Base-by-base conservation (phyloP, 2,113 vertebrate species). In the Pollachius pollachius region DNA sequence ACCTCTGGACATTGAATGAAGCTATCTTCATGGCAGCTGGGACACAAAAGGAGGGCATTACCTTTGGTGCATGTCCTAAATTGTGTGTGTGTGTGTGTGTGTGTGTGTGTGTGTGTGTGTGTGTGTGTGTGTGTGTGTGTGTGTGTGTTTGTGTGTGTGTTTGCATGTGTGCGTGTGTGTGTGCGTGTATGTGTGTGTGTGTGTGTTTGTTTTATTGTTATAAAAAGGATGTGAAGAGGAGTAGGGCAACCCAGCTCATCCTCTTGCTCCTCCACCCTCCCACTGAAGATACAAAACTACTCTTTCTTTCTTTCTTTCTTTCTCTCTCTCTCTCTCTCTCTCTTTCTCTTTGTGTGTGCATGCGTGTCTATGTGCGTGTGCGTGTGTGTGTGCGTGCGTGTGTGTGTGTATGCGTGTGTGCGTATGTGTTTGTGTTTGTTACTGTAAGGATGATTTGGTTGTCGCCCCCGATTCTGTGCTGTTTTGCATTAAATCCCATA, bases 1-100 rank as follows among this genome's bases (percentile, higher is more conserved):
- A 91, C 67, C 75, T 87, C 74, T 89, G 86, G 69, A 85, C 74
- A 73, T 92, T 92, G 15, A 91, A 92, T 0, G 91, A 60, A 18
- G 58, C 58, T 8, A 21, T 21, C 18, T 21, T 60, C 58, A 18
- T 21, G 58, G 15, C 16, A 58, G 16, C 56, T 58, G 16, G 5
- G n/a, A 58, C 8, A 58, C 56, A 58, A 58, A 16, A 5, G 56
- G 16, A 16, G 5, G n/a, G n/a, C 6, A 18, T 58, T 23, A 66
- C 0, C 18, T 13, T 19, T 12, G 18, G n/a, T 21, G 17, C 52
- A 41, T 21, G 1, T 52, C 8, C 23, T 37, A 52, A n/a, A n/a
- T 41, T 56, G 41, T 56, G 65, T 67, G 48, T 67, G 19, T 56
- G 65, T 67, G 65, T 67, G 48, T 67, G 65, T 67, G 48, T 67